These are phyloP conservation scores for Dinothrombium tinctorium DNA, from an alignment of 1,140 invertebrate species.

Conservation along the genomic window DNA sequence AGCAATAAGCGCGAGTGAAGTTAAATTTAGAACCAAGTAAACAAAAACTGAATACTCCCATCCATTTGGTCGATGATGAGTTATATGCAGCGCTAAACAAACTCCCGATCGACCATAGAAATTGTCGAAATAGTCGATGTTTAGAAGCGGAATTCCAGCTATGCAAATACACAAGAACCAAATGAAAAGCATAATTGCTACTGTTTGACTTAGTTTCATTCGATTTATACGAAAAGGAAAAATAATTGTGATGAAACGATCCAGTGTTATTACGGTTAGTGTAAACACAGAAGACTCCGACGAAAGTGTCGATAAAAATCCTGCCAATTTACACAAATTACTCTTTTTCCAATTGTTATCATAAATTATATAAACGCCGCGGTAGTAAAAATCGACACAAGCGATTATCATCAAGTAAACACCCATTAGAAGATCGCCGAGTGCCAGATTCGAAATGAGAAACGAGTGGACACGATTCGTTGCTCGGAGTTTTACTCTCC, in stretches of 20 bases:
- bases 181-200: conserved; percentile 28
- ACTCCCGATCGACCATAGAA: conserved; percentile 34
- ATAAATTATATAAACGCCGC: conserved; percentile 28
- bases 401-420: conserved; percentile 46
- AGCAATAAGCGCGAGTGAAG: conserved; percentile 29
- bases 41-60: conserved; percentile 35
- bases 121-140: conserved; percentile 14
- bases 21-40: conserved; percentile 29
- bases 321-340: conserved; percentile 28
- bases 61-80: conserved; percentile 27
- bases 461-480: conserved; percentile 21
- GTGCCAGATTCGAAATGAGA: conserved; percentile 45
- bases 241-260: conserved; percentile 30
- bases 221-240: conserved; percentile 29
- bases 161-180: conserved; percentile 35
- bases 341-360: conserved; percentile 27
- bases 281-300: conserved; percentile 37
- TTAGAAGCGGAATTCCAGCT: conserved; percentile 25
- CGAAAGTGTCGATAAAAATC: conserved; percentile 38
- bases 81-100: conserved; percentile 33
- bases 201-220: conserved; percentile 30
- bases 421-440: conserved; percentile 53
- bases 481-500: conserved; percentile 22
- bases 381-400: conserved; percentile 32
- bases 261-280: conserved; percentile 32